phyloP scores from a whole-genome alignment of 2,113 vertebrate genomes.

The Oriolus oriolus region DNA sequence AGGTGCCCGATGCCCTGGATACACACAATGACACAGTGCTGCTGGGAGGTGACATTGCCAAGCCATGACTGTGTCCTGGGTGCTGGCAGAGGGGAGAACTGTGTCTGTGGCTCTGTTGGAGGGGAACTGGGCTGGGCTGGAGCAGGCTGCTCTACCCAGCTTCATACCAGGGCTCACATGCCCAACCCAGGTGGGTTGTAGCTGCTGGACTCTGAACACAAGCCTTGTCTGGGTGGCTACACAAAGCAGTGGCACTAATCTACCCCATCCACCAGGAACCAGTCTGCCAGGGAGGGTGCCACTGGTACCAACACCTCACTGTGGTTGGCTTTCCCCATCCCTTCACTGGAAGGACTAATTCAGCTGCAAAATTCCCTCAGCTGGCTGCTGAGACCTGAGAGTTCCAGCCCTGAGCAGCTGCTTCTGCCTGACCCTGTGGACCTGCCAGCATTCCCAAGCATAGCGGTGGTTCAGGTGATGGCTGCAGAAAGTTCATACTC shows the following conservation, averaged over 20 bases:
- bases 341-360: background rate
- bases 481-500: background rate
- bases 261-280: background rate
- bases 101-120: background rate
- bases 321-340: background rate
- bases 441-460: background rate
- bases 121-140: background rate
- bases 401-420: background rate
- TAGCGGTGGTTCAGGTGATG: accelerated
- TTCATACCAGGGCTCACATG: accelerated
- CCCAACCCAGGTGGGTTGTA: background rate
- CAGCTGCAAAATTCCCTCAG: background rate
- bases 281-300: background rate
- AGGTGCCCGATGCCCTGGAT: background rate
- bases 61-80: background rate
- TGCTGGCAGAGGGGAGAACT: background rate
- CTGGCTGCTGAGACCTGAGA: background rate
- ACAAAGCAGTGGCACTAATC: background rate
- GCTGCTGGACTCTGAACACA: background rate
- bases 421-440: background rate
- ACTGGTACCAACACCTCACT: background rate
- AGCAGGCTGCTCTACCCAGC: background rate
- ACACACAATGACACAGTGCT: accelerated
- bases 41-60: background rate
- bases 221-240: background rate